Evolutionary conservation across 2,888 invertebrate species (phyloP).

Genomic region (Eristalis intricaria): DNA sequence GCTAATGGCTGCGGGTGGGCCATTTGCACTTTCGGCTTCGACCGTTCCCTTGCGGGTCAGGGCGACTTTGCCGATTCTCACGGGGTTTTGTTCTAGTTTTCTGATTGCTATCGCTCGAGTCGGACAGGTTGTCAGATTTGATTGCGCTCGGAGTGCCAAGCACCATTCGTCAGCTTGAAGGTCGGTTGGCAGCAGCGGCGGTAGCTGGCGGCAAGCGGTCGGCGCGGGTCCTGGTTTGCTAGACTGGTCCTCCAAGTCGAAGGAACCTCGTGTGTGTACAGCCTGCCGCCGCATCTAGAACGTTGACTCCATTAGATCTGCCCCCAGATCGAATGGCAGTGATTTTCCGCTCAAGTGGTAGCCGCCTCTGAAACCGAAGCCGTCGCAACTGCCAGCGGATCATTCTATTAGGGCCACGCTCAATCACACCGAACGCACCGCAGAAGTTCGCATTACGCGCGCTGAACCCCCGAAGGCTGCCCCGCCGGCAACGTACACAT

Average conservation of each 20-base stretch:
- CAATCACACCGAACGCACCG: neutral
- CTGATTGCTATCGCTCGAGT: neutral
- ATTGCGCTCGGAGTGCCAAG: neutral
- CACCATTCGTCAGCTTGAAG: neutral
- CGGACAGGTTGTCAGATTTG: neutral
- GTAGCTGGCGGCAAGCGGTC: neutral
- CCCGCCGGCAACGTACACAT: neutral
- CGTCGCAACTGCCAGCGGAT: neutral
- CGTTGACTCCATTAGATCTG: neutral
- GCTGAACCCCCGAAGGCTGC: conserved; percentile 23
- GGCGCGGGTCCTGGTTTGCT: too few species aligned
- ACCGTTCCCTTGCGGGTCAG: neutral
- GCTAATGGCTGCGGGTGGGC: neutral
- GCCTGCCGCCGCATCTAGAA: neutral
- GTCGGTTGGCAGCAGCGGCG: neutral
- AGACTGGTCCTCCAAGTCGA: too few species aligned
- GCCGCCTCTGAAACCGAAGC: conserved; percentile 37
- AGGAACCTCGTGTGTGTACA: too few species aligned
- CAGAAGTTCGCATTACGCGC: conserved; percentile 20
- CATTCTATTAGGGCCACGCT: conserved; percentile 18
- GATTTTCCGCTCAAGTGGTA: conserved; percentile 29
- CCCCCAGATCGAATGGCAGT: neutral
- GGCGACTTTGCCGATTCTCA: neutral
- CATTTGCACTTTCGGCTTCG: neutral
- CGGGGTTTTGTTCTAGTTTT: neutral